Evolutionary conservation across 2,888 invertebrate species (phyloP).

Genomic region (Zaprionus bogoriensis): DNA sequence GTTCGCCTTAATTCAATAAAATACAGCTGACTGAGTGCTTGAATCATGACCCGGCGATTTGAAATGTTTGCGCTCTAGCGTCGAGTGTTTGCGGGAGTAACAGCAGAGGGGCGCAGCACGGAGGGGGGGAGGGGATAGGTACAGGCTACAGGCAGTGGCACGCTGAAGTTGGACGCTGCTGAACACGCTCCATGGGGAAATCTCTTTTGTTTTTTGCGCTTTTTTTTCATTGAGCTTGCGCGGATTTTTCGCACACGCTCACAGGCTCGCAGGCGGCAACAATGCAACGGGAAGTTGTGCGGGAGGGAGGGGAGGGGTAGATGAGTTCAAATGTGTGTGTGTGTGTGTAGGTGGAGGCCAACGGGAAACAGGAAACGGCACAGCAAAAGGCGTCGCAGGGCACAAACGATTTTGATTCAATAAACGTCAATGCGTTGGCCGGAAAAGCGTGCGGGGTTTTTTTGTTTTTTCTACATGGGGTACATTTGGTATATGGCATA

Average conservation of each 20-base stretch:
- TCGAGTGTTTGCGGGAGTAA: constrained; percentile 18
- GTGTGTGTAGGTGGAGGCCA: not conserved
- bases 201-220: constrained; percentile 39
- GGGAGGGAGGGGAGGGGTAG: not conserved
- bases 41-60: constrained; percentile 75
- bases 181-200: constrained; percentile 69
- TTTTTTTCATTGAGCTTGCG: constrained; percentile 22
- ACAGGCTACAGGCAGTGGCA: not conserved
- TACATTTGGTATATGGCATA: constrained; percentile 31
- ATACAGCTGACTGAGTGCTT: constrained; percentile 77
- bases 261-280: constrained; percentile 30
- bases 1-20: constrained; percentile 70
- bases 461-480: too few relatives aligned
- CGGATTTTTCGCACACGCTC: constrained; percentile 43
- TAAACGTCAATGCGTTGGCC: constrained; percentile 67
- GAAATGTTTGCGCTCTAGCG: constrained; percentile 64
- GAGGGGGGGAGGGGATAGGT: not conserved
- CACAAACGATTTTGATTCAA: constrained; percentile 70
- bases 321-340: too few relatives aligned
- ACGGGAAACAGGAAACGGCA: constrained; percentile 19
- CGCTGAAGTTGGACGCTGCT: constrained; percentile 34
- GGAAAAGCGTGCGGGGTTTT: not conserved
- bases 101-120: not conserved
- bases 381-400: constrained; percentile 32
- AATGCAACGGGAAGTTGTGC: constrained; percentile 38